These are phyloP conservation scores for Noctua janthe DNA, from an alignment of 2,888 invertebrate genomes.

Conservation along the genomic window DNA sequence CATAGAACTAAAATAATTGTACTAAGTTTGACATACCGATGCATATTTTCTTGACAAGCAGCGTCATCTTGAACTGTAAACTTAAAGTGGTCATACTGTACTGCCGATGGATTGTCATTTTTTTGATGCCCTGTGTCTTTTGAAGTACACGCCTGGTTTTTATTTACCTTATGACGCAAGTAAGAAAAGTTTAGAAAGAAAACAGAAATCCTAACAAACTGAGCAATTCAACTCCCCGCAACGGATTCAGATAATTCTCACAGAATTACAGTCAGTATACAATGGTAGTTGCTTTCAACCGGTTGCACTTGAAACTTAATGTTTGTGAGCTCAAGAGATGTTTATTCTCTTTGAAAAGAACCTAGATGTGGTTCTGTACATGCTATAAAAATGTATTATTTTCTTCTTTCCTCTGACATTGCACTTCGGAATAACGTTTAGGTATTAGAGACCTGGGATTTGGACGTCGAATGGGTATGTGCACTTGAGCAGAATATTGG, in stretches of 20 bases:
- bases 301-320: constrained; percentile 80
- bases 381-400: constrained; percentile 67
- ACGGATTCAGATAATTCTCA: constrained; percentile 43
- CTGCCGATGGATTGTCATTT: background rate
- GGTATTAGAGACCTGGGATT: constrained; percentile 50
- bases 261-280: constrained; percentile 26
- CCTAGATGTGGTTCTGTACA: constrained; percentile 55
- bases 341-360: constrained; percentile 76
- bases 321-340: constrained; percentile 76
- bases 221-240: constrained; percentile 11
- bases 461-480: constrained; percentile 13
- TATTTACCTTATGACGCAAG: background rate
- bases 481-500: constrained; percentile 45
- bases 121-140: background rate
- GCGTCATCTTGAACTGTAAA: no score
- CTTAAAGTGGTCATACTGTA: no score
- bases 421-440: constrained; percentile 50
- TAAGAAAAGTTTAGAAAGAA: background rate
- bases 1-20: no score
- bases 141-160: background rate
- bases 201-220: background rate
- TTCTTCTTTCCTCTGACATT: constrained; percentile 57
- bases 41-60: no score
- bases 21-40: no score
- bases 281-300: constrained; percentile 57